These are phyloP conservation scores for Lepeophtheirus salmonis DNA, from an alignment of 1,140 invertebrate genomes.

Conservation along the genomic window DNA sequence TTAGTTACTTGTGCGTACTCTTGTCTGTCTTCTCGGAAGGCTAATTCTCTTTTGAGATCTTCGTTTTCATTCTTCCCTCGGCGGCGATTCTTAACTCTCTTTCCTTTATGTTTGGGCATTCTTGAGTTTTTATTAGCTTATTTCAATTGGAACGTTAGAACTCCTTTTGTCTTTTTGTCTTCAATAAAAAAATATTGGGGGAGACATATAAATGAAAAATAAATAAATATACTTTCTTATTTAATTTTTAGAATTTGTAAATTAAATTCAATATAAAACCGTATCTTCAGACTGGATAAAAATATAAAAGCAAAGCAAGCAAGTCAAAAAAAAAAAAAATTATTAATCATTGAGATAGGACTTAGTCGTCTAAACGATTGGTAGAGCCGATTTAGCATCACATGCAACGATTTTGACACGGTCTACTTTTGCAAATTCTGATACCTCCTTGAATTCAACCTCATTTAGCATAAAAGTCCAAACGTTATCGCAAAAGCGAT, in stretches of 20 bases:
- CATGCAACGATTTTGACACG: conserved; percentile 99
- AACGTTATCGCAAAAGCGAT: conserved; percentile 98
- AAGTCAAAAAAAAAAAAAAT: too few relatives aligned
- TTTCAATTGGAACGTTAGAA: too few relatives aligned
- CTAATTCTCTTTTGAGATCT: conserved; percentile 91
- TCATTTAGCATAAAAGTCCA: conserved; percentile 99
- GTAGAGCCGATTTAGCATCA: conserved; percentile 70
- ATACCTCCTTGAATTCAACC: conserved; percentile 90
- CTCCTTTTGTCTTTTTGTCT: too few relatives aligned
- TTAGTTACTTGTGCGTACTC: conserved; percentile 53
- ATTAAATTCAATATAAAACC: too few relatives aligned
- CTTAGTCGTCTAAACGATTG: not conserved
- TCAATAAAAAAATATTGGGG: too few relatives aligned
- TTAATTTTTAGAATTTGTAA: too few relatives aligned
- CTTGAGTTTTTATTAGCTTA: too few relatives aligned
- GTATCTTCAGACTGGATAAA: too few relatives aligned
- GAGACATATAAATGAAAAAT: too few relatives aligned
- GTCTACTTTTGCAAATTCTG: conserved; percentile 80
- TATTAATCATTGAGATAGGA: conserved; percentile 1
- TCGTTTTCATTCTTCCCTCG: conserved; percentile 99
- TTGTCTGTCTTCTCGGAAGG: conserved; percentile 98
- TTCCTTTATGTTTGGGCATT: conserved; percentile 42
- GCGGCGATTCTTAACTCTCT: conserved; percentile 98
- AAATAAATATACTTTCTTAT: too few relatives aligned
- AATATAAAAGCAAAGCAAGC: too few relatives aligned